Base-by-base conservation (phyloP, 2,888 invertebrate species). In the Magallana nippona region DNA sequence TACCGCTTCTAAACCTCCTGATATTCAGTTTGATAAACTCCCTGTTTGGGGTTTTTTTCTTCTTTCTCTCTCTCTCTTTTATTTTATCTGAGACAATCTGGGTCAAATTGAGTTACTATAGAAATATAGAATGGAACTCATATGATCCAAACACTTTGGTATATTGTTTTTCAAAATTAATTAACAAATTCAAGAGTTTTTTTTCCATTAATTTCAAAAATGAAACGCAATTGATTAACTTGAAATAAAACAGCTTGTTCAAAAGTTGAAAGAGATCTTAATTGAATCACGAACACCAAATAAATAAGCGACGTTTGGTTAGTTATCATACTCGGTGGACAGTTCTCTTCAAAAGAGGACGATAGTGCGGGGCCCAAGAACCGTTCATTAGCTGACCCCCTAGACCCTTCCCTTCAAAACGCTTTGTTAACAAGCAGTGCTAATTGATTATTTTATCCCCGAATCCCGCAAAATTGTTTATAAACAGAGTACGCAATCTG, bases 1-100 rank as follows among this genome's bases (percentile, higher is more conserved):
- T 71, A 71, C 71, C 32, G 71, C 71, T 71, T 71, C 71, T 71
- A 71, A 71, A 71, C 71, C 71, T 71, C 22, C 71, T 32, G 71
- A 71, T 71, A 71, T 71, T 71, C 71, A 71, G 27, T 71, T 71
- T 71, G 71, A 71, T 71, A 71, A 71, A 71, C 71, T 71, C 71
- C 71, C 19, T 32, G 32, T 71, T 71, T 10, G n/a, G 13, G 11
- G 32, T 63, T 63, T 63, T 63, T 32, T 27, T 22, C 13, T 11
- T 32, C 44, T 44, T 8, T 44, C 44, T 44, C 44, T 44, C 44
- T 44, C 44, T 44, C 44, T 44, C 44, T 44, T 44, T 44, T 44
- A 22, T 27, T 71, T 71, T 71, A 71, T 71, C 71, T 22, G 71
- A 71, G 71, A 71, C 71, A 71, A 71, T 71, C 71, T 71, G 71